These are phyloP conservation scores for Drosophila ananassae DNA, from an alignment of 1,140 invertebrate species.

Conservation along the genomic window DNA sequence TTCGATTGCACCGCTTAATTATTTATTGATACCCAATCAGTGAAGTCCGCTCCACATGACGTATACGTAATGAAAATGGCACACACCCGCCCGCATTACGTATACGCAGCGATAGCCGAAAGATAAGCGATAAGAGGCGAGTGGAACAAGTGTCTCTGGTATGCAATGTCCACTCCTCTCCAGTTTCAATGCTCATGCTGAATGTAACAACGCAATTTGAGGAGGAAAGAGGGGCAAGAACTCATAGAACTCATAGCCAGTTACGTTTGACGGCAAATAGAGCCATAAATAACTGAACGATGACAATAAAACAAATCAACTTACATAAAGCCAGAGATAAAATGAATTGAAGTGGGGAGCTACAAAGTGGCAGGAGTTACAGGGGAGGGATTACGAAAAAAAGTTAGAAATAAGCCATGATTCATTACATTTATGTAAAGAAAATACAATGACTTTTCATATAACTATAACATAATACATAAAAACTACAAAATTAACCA, in stretches of 20 bases:
- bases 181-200: slow-evolving; percentile 19
- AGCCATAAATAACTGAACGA: slow-evolving; percentile 26
- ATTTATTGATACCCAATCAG: slow-evolving; percentile 29
- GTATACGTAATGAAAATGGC: slow-evolving; percentile 54
- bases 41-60: slow-evolving; percentile 43
- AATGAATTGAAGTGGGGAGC: not conserved
- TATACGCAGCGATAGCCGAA: slow-evolving; percentile 63
- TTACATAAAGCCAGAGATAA: not conserved
- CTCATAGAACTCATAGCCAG: slow-evolving; percentile 12
- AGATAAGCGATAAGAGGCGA: slow-evolving; percentile 10
- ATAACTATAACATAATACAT: too few relatives aligned
- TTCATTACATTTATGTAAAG: too few relatives aligned
- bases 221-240: slow-evolving; percentile 9
- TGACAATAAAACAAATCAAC: slow-evolving; percentile 16
- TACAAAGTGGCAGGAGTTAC: not conserved
- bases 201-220: slow-evolving; percentile 43
- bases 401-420: too few relatives aligned
- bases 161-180: slow-evolving; percentile 25
- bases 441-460: too few relatives aligned
- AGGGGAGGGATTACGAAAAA: not conserved
- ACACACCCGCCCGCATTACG: slow-evolving; percentile 47
- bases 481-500: too few relatives aligned
- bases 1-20: slow-evolving; percentile 22
- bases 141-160: slow-evolving; percentile 26
- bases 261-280: slow-evolving; percentile 13